Evolutionary conservation across 2,797 vertebrate genomes (phyloP).

Genomic region (Chiroxiphia lanceolata): DNA sequence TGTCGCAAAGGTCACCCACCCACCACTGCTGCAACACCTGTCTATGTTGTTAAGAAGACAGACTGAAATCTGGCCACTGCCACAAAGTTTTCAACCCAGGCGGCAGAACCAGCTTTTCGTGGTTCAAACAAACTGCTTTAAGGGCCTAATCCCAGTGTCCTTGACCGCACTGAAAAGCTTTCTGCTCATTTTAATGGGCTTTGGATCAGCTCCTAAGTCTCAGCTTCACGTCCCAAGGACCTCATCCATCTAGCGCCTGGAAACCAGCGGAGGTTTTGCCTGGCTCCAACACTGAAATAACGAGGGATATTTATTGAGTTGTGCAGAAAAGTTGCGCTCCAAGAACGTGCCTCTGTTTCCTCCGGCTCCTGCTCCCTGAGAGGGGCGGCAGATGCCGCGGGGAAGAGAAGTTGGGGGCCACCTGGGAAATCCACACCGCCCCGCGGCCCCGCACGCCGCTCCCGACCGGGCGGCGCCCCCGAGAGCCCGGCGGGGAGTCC

Average conservation of each 20-base stretch:
- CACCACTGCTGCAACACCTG: background rate
- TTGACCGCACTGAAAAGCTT: background rate
- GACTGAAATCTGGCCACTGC: background rate
- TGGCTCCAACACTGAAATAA: background rate
- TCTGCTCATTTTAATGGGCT: background rate
- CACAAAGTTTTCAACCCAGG: background rate
- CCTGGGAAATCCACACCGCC: background rate
- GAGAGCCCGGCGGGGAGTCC: background rate
- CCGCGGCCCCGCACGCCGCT: background rate
- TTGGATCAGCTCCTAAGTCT: background rate
- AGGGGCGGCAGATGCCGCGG: background rate
- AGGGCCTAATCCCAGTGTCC: conserved; percentile 3
- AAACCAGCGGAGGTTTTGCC: background rate
- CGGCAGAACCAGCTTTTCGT: background rate
- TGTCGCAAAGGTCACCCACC: background rate
- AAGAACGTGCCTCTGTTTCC: background rate
- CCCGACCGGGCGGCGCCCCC: background rate
- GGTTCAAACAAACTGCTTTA: background rate
- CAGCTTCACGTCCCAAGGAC: background rate
- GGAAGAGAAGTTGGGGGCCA: background rate
- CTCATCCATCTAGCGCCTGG: background rate
- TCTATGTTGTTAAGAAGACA: background rate
- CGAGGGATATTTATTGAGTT: background rate
- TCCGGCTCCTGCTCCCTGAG: background rate
- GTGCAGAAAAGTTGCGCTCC: background rate